These are phyloP conservation scores for Sinocyclocheilus grahami DNA, from an alignment of 2,113 vertebrate genomes.

Conservation along the genomic window DNA sequence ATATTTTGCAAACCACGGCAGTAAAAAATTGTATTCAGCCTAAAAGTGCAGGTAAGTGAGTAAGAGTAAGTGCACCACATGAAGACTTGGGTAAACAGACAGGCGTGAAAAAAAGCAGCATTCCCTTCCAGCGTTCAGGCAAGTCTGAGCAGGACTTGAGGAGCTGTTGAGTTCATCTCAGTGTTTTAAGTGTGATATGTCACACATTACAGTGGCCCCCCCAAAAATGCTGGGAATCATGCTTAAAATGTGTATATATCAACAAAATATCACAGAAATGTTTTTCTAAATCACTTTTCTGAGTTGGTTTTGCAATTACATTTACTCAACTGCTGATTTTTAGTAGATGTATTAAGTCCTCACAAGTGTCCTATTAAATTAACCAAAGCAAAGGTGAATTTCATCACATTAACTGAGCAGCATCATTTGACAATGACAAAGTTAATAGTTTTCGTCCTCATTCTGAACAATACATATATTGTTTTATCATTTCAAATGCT, in stretches of 20 bases:
- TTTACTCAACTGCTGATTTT: not conserved
- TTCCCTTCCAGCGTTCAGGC: constrained; percentile 23
- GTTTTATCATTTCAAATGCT: not conserved
- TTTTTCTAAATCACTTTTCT: not conserved
- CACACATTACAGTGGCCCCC: not conserved
- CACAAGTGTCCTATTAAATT: not conserved
- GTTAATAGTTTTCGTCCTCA: not conserved
- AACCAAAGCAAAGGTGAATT: not conserved
- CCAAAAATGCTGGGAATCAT: not conserved
- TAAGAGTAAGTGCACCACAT: not conserved
- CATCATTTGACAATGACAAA: not conserved
- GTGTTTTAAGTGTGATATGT: not conserved
- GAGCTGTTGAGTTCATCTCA: not conserved
- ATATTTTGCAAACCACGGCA: not conserved
- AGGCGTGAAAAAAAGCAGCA: constrained; percentile 6
- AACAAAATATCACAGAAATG: not conserved
- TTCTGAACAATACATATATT: not conserved
- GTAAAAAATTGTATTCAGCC: not conserved
- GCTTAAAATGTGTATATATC: not conserved
- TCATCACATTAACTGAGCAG: not conserved
- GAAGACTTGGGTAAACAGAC: constrained; percentile 13
- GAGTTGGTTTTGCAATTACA: not conserved
- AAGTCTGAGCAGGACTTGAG: constrained; percentile 27
- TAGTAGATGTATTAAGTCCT: not conserved
- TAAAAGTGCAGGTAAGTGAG: not conserved